phyloP scores from a whole-genome alignment of 2,797 vertebrate genomes.

The Periophthalmus magnuspinnatus region DNA sequence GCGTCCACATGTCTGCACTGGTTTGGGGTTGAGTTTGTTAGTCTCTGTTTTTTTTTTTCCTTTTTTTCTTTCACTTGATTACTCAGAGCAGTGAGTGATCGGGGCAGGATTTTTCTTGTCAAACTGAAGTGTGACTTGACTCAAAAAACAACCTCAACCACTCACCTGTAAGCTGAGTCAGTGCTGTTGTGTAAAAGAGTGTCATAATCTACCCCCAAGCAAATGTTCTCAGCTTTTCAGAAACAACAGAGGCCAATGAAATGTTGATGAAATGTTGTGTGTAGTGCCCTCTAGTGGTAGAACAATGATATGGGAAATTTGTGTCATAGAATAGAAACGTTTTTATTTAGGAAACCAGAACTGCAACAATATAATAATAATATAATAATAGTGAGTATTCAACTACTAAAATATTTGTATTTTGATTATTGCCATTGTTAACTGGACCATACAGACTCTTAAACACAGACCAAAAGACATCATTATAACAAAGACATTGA shows the following conservation, averaged over 20 bases:
- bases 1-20: background rate
- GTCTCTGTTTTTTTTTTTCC: too few relatives aligned
- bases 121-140: background rate
- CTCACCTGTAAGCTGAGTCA: conserved; percentile 11
- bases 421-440: too few relatives aligned
- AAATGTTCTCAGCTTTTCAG: background rate
- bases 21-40: background rate
- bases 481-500: too few relatives aligned
- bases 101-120: conserved; percentile 9
- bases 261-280: too few relatives aligned
- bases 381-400: too few relatives aligned
- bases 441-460: too few relatives aligned
- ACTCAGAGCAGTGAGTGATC: background rate
- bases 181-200: conserved; percentile 5
- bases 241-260: background rate
- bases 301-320: background rate
- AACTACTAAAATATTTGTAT: too few relatives aligned
- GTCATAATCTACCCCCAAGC: background rate
- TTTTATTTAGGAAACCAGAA: too few relatives aligned
- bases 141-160: conserved; percentile 18
- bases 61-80: too few relatives aligned
- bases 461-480: too few relatives aligned
- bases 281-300: conserved; percentile 47
- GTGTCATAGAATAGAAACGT: too few relatives aligned
- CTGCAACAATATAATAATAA: too few relatives aligned